Conservation (phyloP, 2,797 vertebrate species). For the Lophotriccus pileatus region DNA sequence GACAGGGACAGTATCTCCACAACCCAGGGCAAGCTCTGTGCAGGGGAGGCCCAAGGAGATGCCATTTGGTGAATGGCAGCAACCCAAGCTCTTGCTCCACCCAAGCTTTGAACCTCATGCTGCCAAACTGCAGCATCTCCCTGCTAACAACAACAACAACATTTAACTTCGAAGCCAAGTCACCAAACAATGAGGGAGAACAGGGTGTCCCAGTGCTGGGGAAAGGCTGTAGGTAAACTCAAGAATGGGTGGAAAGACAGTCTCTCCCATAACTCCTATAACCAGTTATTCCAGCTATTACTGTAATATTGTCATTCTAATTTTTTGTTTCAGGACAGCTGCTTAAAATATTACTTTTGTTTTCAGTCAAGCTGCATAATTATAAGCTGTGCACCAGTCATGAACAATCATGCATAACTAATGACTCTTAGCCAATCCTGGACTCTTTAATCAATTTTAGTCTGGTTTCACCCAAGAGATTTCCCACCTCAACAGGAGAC, state of each 20-base stretch:
- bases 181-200: neutral
- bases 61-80: fast-evolving
- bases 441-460: constrained; percentile 44
- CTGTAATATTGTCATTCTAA: constrained; percentile 44
- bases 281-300: constrained; percentile 56
- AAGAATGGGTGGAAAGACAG: neutral
- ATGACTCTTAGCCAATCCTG: constrained; percentile 15
- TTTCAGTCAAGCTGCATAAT: constrained; percentile 36
- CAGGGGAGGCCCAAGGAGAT: neutral
- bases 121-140: neutral
- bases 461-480: constrained; percentile 7
- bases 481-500: neutral
- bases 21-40: fast-evolving
- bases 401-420: constrained; percentile 19
- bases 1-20: neutral
- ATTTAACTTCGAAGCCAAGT: neutral
- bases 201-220: neutral
- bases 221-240: neutral
- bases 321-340: constrained; percentile 48
- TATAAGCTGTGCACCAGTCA: neutral
- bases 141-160: neutral
- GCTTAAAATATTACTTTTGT: constrained; percentile 58
- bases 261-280: constrained; percentile 2
- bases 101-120: neutral
- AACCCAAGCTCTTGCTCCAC: neutral